Evolutionary conservation across 2,113 vertebrate species (phyloP).

Genomic region (Lepus europaeus): DNA sequence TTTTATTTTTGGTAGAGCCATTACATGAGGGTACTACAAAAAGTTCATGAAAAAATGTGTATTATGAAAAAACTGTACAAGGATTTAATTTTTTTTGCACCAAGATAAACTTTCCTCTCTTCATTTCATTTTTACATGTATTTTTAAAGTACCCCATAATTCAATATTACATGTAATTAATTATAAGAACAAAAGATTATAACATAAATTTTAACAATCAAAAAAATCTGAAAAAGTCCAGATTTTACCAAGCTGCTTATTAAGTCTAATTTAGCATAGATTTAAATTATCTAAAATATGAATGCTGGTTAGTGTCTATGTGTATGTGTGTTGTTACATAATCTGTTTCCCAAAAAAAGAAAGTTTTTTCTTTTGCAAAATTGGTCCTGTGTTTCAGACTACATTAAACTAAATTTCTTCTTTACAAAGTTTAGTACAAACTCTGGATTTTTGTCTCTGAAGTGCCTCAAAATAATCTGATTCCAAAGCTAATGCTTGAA

Average conservation of each 20-base stretch:
- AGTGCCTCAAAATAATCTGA: not conserved
- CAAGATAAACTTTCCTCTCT: too few relatives aligned
- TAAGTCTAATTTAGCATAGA: not conserved
- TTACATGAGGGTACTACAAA: not conserved
- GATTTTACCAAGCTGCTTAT: not conserved
- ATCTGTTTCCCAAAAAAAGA: not conserved
- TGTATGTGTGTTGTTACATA: not conserved
- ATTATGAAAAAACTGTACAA: too few relatives aligned
- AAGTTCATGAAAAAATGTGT: too few relatives aligned
- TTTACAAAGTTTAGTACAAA: not conserved
- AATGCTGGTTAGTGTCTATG: not conserved
- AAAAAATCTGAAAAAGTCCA: not conserved
- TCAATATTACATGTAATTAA: not conserved
- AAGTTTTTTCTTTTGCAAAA: conserved; percentile 19
- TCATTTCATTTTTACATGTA: too few relatives aligned
- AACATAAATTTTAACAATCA: not conserved
- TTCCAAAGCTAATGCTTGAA: not conserved
- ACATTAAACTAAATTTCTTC: not conserved
- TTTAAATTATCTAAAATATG: conserved; percentile 40
- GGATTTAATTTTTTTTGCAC: too few relatives aligned
- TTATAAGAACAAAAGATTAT: not conserved
- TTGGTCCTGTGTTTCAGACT: not conserved
- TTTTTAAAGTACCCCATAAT: too few relatives aligned
- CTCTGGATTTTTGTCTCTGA: not conserved
- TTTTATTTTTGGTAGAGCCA: not conserved